phyloP scores from a whole-genome alignment of 2,888 invertebrate species.

The Arge pagana region DNA sequence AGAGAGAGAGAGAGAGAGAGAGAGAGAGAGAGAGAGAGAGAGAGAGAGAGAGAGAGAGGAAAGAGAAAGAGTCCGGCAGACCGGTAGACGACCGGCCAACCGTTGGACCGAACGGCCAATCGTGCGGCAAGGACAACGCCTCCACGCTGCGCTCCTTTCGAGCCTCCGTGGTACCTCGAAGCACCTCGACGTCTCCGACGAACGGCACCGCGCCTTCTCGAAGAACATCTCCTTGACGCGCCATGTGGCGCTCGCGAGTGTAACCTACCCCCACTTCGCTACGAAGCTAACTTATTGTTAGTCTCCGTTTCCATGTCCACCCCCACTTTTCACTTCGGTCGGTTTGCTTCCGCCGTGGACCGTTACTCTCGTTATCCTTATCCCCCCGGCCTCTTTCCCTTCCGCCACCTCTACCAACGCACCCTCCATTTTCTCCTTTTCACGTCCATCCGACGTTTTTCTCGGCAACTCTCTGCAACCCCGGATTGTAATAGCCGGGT shows the following conservation, averaged over 20 bases:
- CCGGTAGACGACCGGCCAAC: conserved; percentile 15
- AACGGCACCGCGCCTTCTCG: conserved; percentile 17
- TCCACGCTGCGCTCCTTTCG: no score
- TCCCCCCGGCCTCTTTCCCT: background rate
- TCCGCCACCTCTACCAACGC: no score
- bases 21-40: no score
- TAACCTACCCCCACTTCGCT: conserved; percentile 19
- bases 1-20: no score
- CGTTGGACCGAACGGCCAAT: no score
- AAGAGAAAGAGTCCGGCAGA: no score
- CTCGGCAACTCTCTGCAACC: background rate
- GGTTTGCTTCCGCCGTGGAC: background rate
- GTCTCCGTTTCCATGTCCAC: background rate
- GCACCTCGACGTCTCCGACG: conserved; percentile 14
- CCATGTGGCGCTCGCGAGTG: conserved; percentile 21
- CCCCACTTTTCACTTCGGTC: background rate
- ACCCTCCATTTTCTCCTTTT: background rate
- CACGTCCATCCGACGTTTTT: background rate
- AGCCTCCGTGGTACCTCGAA: conserved; percentile 13
- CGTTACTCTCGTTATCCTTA: conserved; percentile 11
- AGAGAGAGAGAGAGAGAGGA: no score
- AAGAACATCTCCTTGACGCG: conserved; percentile 22
- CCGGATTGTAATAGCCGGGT: no score
- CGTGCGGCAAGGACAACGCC: no score
- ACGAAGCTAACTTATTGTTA: no score